A percentile compares a stretch with the other conserved stretches of the same genome.
phyloP scores from a whole-genome alignment of 2,888 invertebrate genomes.

The Nymphalis urticae region DNA sequence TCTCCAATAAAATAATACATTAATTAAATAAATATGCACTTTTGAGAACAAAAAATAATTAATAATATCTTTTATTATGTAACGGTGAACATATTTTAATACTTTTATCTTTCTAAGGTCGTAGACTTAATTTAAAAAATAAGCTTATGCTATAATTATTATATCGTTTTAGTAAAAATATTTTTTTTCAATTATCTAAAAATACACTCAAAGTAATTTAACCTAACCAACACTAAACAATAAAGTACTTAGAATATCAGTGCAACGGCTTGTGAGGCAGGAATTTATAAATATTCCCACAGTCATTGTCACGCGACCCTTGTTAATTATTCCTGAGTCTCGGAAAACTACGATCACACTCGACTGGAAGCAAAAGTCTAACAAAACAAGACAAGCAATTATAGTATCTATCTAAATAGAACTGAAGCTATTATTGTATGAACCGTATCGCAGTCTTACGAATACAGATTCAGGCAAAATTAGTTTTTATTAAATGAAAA shows the following conservation, averaged over 20 bases:
- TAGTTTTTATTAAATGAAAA: background rate
- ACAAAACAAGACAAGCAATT: conserved; percentile 6
- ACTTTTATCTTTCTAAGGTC: too few relatives aligned
- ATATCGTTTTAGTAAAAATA: too few relatives aligned
- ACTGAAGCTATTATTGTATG: background rate
- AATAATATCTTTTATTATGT: too few relatives aligned
- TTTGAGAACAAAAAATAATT: too few relatives aligned
- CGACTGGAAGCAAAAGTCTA: conserved; percentile 24
- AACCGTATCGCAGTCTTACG: background rate
- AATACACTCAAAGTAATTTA: background rate
- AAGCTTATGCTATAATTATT: too few relatives aligned
- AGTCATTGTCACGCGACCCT: conserved; percentile 35
- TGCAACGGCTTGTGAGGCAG: background rate
- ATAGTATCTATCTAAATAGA: background rate
- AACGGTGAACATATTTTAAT: too few relatives aligned
- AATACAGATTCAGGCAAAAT: background rate
- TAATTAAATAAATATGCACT: too few relatives aligned
- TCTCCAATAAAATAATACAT: too few relatives aligned
- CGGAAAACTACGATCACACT: conserved; percentile 22
- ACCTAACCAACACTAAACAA: background rate
- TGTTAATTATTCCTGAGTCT: conserved; percentile 35
- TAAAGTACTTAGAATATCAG: conserved; percentile 4
- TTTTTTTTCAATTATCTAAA: too few relatives aligned
- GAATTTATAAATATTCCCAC: conserved; percentile 26
- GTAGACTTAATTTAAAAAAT: too few relatives aligned